phyloP scores from a whole-genome alignment of 2,797 vertebrate species.

The Spea hammondii region DNA sequence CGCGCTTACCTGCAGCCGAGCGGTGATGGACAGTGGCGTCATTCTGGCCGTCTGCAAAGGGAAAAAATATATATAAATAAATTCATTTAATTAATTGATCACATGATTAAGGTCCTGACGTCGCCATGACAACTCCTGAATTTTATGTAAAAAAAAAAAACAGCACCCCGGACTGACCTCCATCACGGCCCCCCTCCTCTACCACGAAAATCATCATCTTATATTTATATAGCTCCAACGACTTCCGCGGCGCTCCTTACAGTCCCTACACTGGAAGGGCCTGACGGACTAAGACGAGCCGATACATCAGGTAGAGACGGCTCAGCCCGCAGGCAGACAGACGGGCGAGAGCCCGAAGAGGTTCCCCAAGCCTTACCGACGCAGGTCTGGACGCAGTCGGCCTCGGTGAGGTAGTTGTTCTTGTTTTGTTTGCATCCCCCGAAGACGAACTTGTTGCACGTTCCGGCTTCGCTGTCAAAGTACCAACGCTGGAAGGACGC shows the following conservation, averaged over 20 bases:
- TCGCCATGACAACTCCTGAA: no score
- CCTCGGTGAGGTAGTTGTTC: slow-evolving; percentile 34
- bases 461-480: background rate
- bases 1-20: background rate
- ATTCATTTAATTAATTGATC: background rate
- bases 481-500: slow-evolving; percentile 39
- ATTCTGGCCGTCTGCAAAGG: background rate
- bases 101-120: background rate
- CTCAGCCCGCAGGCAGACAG: background rate
- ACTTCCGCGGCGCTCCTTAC: no score
- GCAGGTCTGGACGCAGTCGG: slow-evolving; percentile 7
- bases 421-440: slow-evolving; percentile 44
- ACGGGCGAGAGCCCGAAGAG: background rate
- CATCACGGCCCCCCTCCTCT: background rate
- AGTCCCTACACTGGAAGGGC: no score
- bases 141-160: no score
- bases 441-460: slow-evolving; percentile 18
- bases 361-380: slow-evolving; percentile 12
- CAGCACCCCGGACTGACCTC: background rate
- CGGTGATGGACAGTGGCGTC: background rate
- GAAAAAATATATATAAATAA: background rate
- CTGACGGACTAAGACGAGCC: no score
- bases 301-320: no score
- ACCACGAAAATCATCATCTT: background rate
- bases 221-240: no score